phyloP scores from a whole-genome alignment of 2,113 vertebrate genomes.

The Zeus faber region DNA sequence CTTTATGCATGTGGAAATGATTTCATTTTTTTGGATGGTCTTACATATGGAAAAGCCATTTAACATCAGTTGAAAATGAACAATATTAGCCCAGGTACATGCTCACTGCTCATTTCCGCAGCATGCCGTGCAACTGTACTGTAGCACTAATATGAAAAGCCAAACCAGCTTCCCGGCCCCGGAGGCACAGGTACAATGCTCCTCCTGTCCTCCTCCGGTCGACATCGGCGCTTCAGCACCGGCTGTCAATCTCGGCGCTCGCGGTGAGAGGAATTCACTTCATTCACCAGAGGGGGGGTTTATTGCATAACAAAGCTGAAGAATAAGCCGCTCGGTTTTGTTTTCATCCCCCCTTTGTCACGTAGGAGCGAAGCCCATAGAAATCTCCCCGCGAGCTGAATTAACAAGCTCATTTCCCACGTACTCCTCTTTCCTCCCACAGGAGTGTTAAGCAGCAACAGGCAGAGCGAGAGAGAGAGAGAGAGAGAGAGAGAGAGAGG shows the following conservation, averaged over 20 bases:
- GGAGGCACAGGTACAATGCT: slow-evolving; percentile 3
- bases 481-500: not conserved
- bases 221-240: not conserved
- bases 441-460: not conserved
- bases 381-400: slow-evolving; percentile 33
- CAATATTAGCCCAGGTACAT: no score
- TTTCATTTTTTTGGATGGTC: no score
- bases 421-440: slow-evolving; percentile 31
- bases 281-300: slow-evolving; percentile 10
- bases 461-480: not conserved
- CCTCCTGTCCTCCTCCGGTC: not conserved
- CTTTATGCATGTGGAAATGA: no score
- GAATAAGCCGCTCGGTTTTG: slow-evolving; percentile 32
- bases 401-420: slow-evolving; percentile 60
- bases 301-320: slow-evolving; percentile 24
- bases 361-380: slow-evolving; percentile 18
- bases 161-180: no score
- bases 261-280: slow-evolving; percentile 3
- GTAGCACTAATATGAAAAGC: no score
- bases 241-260: slow-evolving; percentile 6
- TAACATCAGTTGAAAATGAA: no score
- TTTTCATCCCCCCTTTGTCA: slow-evolving; percentile 41
- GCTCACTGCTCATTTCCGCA: no score
- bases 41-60: no score
- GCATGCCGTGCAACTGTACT: no score